Evolutionary conservation across 1,140 invertebrate species (phyloP), one percentile per base, ranked within the genome.

Genomic region (Stenopsyche tienmushanensis): DNA sequence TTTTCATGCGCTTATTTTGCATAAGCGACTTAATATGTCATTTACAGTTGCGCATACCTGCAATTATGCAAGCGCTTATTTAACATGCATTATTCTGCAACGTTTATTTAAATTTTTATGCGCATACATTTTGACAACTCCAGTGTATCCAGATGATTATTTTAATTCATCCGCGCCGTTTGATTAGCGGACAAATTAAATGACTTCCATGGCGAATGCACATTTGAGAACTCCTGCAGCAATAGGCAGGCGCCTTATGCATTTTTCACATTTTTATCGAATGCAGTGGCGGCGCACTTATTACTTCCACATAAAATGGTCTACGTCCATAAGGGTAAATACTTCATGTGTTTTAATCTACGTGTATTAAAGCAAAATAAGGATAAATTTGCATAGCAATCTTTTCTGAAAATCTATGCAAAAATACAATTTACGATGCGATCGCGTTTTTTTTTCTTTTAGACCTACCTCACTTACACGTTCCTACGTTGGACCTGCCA

Each of bases 371-470:
- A 58, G 64, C 59, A 34, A 69, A 69, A 69, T 69, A 69, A 69
- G 59, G 67, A 39, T 9, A 54, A 63, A 67, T 70, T 70, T 67
- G 68, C 68, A 70, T 70, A 64, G 24, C 44, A 67, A 70, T 70
- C 68, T 44, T 41, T 55, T 34, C 42, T 44, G 62, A 57, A 67
- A 70, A 70, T 70, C 68, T 70, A 70, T 70, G 68, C 68, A 70
- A 67, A 70, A 70, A 70, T 70, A 70, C 68, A 59, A 70, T 70
- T 70, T 70, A 70, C 65, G 68, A 70, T 70, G 64, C 25, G 55
- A 70, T 70, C 68, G 68, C 68, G 68, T 70, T 70, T 64, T 64
- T n/a, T 66, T 66, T 64, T 53, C n/a, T 42, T 54, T n/a, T 20
- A 29, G 41, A 3, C 23, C 52, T n/a, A 13, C 52, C 52, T 34